Conservation (phyloP, 2,113 vertebrate genomes). For the Phalacrocorax brasilianus region DNA sequence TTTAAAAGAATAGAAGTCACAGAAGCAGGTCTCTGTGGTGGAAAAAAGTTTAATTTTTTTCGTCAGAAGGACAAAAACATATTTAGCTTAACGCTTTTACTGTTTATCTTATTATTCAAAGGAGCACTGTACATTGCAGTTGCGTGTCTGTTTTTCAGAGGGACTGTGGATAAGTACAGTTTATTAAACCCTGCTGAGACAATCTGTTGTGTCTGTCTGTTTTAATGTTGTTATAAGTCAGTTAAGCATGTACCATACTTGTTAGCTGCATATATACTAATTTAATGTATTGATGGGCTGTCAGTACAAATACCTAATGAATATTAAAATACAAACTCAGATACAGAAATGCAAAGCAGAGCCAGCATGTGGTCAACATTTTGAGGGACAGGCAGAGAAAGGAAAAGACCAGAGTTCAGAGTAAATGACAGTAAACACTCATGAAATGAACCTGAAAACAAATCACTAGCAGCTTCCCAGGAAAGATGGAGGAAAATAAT, state of each 20-base stretch:
- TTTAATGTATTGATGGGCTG: conserved; percentile 55
- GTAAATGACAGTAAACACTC: conserved; percentile 44
- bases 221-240: conserved; percentile 58
- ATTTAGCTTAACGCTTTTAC: neutral
- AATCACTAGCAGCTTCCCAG: conserved; percentile 20
- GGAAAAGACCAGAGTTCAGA: conserved; percentile 19
- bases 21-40: neutral
- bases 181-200: conserved; percentile 63
- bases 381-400: conserved; percentile 58
- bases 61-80: neutral
- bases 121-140: conserved; percentile 7
- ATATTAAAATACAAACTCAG: conserved; percentile 49
- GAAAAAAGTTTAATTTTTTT: conserved; percentile 25
- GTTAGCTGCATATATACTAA: conserved; percentile 54
- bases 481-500: conserved; percentile 13
- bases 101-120: conserved; percentile 27
- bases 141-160: conserved; percentile 46
- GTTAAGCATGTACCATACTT: conserved; percentile 53
- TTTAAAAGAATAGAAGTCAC: neutral
- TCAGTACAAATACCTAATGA: conserved; percentile 57
- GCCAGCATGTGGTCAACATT: conserved; percentile 37
- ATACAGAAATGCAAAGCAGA: conserved; percentile 62
- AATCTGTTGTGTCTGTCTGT: conserved; percentile 61
- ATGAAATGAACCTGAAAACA: conserved; percentile 48
- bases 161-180: conserved; percentile 28